Evolutionary conservation across 2,113 vertebrate genomes (phyloP).

Genomic region (Phalacrocorax pelagicus): DNA sequence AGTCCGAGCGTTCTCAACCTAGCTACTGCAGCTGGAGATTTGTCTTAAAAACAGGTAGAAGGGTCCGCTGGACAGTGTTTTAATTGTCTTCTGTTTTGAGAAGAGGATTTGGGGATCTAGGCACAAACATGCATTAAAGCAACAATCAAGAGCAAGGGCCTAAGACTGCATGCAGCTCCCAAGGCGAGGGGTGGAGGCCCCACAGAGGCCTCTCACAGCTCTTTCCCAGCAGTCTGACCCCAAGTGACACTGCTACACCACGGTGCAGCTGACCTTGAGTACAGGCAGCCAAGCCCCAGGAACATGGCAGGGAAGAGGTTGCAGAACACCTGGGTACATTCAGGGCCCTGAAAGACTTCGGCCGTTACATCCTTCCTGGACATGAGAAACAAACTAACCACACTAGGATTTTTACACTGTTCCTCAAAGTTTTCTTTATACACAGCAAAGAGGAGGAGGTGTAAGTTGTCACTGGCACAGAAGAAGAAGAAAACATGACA

Average conservation of each 20-base stretch:
- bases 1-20: fast-evolving
- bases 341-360: not conserved
- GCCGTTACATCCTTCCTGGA: not conserved
- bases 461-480: not conserved
- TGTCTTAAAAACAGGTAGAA: not conserved
- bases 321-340: not conserved
- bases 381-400: not conserved
- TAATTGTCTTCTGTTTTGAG: not conserved
- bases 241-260: not conserved
- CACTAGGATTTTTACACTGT: not conserved
- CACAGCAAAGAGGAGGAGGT: not conserved
- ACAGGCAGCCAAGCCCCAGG: not conserved
- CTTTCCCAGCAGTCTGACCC: not conserved
- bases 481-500: not conserved
- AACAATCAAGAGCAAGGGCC: not conserved
- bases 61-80: not conserved
- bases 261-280: not conserved
- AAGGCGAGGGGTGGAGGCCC: fast-evolving
- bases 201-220: not conserved
- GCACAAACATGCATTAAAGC: not conserved
- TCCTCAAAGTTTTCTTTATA: not conserved
- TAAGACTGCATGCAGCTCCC: not conserved
- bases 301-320: not conserved
- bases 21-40: not conserved
- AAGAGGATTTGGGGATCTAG: not conserved